These are phyloP conservation scores for Slavum lentiscoides DNA, from an alignment of 2,888 invertebrate species.

Conservation along the genomic window DNA sequence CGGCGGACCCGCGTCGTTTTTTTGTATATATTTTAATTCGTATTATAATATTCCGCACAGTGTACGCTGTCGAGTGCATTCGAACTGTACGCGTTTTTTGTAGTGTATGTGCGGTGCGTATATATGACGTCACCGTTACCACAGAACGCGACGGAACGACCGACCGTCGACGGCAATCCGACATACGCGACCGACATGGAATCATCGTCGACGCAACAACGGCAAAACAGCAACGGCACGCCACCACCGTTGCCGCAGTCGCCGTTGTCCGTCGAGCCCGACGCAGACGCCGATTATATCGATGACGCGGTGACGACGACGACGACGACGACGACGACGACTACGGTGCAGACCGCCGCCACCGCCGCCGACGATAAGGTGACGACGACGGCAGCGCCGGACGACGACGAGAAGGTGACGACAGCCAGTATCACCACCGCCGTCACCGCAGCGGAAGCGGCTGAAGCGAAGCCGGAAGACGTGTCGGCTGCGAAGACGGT, in stretches of 20 bases:
- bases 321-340: neutral
- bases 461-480: neutral
- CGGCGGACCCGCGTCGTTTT: too few species aligned
- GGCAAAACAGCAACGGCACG: neutral
- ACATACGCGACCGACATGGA: conserved; percentile 21
- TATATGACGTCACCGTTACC: neutral
- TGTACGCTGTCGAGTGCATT: too few species aligned
- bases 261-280: neutral
- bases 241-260: neutral
- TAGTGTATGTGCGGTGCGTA: too few species aligned
- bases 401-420: neutral
- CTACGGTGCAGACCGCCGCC: neutral
- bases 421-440: neutral
- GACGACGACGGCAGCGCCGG: neutral
- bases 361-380: neutral
- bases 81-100: too few species aligned
- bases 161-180: neutral
- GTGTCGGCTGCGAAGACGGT: neutral
- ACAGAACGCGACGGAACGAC: neutral
- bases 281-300: neutral
- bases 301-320: neutral
- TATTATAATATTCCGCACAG: too few species aligned
- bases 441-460: neutral
- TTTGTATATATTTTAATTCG: too few species aligned
- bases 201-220: neutral